These are phyloP conservation scores for Xanthorhoe designata DNA, from an alignment of 2,888 invertebrate species.

Conservation along the genomic window DNA sequence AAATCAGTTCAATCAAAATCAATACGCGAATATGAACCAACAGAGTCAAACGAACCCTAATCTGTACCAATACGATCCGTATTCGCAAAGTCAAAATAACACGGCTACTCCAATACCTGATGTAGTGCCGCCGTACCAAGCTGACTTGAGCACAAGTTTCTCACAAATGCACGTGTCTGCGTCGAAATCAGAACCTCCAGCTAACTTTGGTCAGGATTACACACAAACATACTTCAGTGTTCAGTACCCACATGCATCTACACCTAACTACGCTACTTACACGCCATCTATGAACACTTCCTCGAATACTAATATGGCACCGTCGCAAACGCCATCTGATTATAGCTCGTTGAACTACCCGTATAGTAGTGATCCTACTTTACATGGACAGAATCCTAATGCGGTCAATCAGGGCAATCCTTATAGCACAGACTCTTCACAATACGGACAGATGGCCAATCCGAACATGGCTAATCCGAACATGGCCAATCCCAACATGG, in stretches of 20 bases:
- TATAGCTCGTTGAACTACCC: slow-evolving; percentile 64
- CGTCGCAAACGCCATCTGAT: slow-evolving; percentile 63
- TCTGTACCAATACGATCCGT: slow-evolving; percentile 50
- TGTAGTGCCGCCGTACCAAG: slow-evolving; percentile 47
- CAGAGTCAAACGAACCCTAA: slow-evolving; percentile 35
- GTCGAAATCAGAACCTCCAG: slow-evolving; percentile 55
- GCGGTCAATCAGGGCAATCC: slow-evolving; percentile 5
- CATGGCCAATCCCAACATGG: slow-evolving; percentile 3
- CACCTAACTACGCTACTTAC: slow-evolving; percentile 66
- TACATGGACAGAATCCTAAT: slow-evolving; percentile 20
- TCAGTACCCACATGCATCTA: slow-evolving; percentile 67
- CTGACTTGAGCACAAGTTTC: slow-evolving; percentile 67
- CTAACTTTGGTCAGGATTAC: slow-evolving; percentile 60
- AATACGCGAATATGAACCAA: slow-evolving; percentile 44
- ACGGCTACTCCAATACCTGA: slow-evolving; percentile 59
- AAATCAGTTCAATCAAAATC: slow-evolving; percentile 21
- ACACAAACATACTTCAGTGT: slow-evolving; percentile 72
- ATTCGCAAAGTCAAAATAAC: slow-evolving; percentile 37
- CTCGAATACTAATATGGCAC: slow-evolving; percentile 60
- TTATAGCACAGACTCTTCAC: no score
- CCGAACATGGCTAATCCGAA: slow-evolving; percentile 4
- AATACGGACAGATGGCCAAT: slow-evolving; percentile 6
- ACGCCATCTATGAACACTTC: slow-evolving; percentile 62
- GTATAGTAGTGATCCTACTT: slow-evolving; percentile 46
- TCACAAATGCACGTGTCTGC: slow-evolving; percentile 71